These are phyloP conservation scores for Phalacrocorax aristotelis DNA, from an alignment of 2,113 vertebrate genomes.

Conservation along the genomic window DNA sequence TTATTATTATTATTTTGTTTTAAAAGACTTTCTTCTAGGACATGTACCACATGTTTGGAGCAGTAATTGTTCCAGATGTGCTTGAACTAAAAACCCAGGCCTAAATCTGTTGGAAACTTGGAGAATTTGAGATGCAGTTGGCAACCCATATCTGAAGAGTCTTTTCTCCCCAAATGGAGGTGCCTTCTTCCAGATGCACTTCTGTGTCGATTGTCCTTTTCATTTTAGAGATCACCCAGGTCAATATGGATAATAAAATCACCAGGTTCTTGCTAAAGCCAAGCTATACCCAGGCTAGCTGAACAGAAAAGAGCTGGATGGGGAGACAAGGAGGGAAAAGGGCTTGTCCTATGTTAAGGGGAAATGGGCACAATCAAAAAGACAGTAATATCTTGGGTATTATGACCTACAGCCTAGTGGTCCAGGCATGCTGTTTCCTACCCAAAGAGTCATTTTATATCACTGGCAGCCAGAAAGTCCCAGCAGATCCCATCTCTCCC, in stretches of 20 bases:
- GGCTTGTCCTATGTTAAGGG: neutral
- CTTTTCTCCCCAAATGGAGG: neutral
- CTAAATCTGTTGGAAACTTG: neutral
- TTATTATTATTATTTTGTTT: neutral
- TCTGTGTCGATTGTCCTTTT: neutral
- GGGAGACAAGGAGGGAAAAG: neutral
- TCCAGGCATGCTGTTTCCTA: neutral
- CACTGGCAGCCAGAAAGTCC: constrained; percentile 6
- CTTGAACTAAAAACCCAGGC: neutral
- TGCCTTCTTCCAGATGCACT: neutral
- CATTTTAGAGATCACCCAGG: neutral
- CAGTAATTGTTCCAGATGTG: constrained; percentile 8
- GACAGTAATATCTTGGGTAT: neutral
- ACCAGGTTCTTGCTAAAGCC: neutral
- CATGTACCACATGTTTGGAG: neutral
- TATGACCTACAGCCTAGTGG: constrained; percentile 21
- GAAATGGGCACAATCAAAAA: neutral
- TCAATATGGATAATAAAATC: neutral
- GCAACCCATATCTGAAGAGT: neutral
- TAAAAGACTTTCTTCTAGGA: constrained; percentile 5
- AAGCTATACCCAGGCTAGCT: neutral
- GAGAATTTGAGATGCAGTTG: neutral
- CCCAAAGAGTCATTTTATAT: neutral
- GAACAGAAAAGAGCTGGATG: neutral
- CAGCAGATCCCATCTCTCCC: neutral